Percentiles rank a stretch among this genome's conserved stretches.
Conservation (phyloP, 2,888 invertebrate genomes). For the Heteromyza rotundicornis region DNA sequence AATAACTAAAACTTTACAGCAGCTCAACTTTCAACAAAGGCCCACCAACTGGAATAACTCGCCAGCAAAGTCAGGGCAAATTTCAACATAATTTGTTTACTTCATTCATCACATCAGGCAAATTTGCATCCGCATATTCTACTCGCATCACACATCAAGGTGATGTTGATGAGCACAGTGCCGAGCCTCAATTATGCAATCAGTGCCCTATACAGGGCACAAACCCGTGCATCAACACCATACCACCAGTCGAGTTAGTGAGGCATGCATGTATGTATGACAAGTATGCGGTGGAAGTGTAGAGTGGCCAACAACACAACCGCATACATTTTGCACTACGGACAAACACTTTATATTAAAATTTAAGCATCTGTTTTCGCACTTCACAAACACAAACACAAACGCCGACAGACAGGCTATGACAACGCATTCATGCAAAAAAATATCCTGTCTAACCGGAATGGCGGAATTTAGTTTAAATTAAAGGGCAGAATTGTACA, state of each 20-base stretch:
- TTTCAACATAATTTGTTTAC: too few relatives aligned
- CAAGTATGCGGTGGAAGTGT: background rate
- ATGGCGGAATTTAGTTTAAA: slow-evolving; percentile 18
- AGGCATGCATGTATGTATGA: too few relatives aligned
- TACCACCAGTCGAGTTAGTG: too few relatives aligned
- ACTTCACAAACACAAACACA: background rate
- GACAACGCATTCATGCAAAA: background rate
- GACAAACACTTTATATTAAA: background rate
- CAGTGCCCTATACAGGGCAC: background rate
- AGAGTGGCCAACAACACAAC: too few relatives aligned
- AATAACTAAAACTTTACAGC: too few relatives aligned
- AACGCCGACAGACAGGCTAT: too few relatives aligned
- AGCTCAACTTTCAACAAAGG: too few relatives aligned
- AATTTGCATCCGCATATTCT: too few relatives aligned
- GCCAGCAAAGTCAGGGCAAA: too few relatives aligned
- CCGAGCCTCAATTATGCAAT: background rate
- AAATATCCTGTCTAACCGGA: slow-evolving; percentile 23
- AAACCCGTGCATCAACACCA: background rate
- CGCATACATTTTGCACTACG: too few relatives aligned
- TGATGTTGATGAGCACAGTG: background rate
- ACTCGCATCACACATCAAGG: background rate
- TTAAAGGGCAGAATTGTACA: background rate
- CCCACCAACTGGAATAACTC: too few relatives aligned
- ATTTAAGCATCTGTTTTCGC: slow-evolving; percentile 15
- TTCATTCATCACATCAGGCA: too few relatives aligned